A percentile compares a stretch with the other conserved stretches of the same genome.
These are phyloP conservation scores for Molorchus minor DNA, from an alignment of 2,888 invertebrate species.

Conservation along the genomic window DNA sequence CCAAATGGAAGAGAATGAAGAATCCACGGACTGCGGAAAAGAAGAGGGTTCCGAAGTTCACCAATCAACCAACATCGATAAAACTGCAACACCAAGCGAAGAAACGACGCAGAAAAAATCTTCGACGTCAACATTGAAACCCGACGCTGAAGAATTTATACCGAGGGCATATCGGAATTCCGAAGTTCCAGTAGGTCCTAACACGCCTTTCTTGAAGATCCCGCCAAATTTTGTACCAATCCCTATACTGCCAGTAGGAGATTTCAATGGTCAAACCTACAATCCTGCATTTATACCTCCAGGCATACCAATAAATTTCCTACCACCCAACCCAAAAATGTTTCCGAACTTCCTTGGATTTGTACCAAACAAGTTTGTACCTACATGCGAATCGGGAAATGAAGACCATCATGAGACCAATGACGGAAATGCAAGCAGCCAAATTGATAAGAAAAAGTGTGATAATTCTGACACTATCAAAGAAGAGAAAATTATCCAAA, in stretches of 20 bases:
- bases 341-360: conserved; percentile 49
- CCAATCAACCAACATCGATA: too few species aligned
- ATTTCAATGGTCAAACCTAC: conserved; percentile 47
- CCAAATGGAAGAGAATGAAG: conserved; percentile 20
- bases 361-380: conserved; percentile 36
- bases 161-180: conserved; percentile 55
- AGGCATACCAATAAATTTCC: conserved; percentile 55
- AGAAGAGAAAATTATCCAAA: conserved; percentile 26
- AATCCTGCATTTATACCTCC: conserved; percentile 54
- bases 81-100: background rate
- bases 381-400: conserved; percentile 25
- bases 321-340: conserved; percentile 51
- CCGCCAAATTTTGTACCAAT: conserved; percentile 57
- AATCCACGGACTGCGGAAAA: conserved; percentile 12
- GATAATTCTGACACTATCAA: conserved; percentile 35
- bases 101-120: conserved; percentile 19
- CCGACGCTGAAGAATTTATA: conserved; percentile 63
- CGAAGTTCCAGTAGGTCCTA: conserved; percentile 44
- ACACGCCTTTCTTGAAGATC: conserved; percentile 53
- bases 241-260: conserved; percentile 52
- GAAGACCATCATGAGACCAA: conserved; percentile 24
- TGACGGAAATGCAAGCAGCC: conserved; percentile 9
- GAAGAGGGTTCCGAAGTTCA: conserved; percentile 11
- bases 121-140: conserved; percentile 52
- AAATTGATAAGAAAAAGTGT: conserved; percentile 25